Percentiles rank a stretch among this genome's conserved stretches.
phyloP scores from a whole-genome alignment of 2,888 invertebrate species.

The Amaurobius ferox region DNA sequence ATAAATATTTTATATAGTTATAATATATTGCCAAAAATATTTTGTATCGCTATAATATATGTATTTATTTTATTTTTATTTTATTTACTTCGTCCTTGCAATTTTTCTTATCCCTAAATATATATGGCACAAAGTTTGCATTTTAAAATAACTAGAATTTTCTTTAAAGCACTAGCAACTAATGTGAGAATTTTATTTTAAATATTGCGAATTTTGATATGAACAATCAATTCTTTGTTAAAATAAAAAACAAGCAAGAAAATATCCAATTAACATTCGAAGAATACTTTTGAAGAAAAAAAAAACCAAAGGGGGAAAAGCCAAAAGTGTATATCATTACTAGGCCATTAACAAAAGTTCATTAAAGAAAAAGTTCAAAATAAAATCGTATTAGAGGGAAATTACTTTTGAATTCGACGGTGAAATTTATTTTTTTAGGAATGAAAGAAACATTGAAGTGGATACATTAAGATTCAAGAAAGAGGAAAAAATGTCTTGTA shows the following conservation, averaged over 20 bases:
- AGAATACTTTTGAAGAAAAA: slow-evolving; percentile 15
- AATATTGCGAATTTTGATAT: too few species aligned
- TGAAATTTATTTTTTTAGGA: slow-evolving; percentile 14
- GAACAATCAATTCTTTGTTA: too few species aligned
- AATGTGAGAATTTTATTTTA: too few species aligned
- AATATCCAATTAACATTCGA: slow-evolving; percentile 38
- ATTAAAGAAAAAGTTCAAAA: slow-evolving; percentile 17
- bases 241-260: neutral
- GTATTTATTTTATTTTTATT: too few species aligned
- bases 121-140: too few species aligned
- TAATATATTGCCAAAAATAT: too few species aligned
- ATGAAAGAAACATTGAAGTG: neutral
- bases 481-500: slow-evolving; percentile 12
- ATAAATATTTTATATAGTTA: too few species aligned
- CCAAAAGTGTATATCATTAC: slow-evolving; percentile 39
- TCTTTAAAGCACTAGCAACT: too few species aligned
- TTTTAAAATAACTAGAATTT: too few species aligned
- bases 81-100: too few species aligned
- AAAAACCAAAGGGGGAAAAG: neutral
- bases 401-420: slow-evolving; percentile 37
- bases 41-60: too few species aligned
- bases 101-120: too few species aligned
- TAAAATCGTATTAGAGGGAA: slow-evolving; percentile 19
- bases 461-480: slow-evolving; percentile 22
- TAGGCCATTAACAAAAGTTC: slow-evolving; percentile 44